Evolutionary conservation across 2,888 invertebrate species (phyloP).

Genomic region (Zootermopsis nevadensis): DNA sequence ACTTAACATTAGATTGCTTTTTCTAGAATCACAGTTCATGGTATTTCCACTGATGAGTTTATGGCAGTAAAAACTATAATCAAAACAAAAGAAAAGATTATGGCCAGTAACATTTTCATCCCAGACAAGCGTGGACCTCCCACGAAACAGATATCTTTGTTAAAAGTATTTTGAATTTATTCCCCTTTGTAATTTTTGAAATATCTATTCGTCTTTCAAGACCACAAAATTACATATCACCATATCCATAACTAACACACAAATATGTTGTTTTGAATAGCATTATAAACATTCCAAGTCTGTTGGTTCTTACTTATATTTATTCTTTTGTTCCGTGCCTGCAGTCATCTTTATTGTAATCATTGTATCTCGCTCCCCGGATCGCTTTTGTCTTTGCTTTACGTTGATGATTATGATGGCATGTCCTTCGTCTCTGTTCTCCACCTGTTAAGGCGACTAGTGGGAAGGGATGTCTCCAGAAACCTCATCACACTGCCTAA

Average conservation of each 20-base stretch:
- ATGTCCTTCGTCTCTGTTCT: not conserved
- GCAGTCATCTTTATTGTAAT: conserved; percentile 17
- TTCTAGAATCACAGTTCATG: no score
- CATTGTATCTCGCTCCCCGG: not conserved
- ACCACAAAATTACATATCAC: conserved; percentile 31
- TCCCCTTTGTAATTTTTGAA: not conserved
- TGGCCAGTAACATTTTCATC: conserved; percentile 16
- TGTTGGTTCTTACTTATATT: not conserved
- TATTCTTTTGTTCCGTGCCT: conserved; percentile 6
- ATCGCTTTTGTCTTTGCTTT: conserved; percentile 34
- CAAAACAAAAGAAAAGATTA: not conserved
- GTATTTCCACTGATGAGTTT: no score
- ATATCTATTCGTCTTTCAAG: not conserved
- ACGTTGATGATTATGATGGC: conserved; percentile 23
- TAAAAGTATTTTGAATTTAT: conserved; percentile 7
- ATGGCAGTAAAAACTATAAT: not conserved
- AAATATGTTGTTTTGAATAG: conserved; percentile 2
- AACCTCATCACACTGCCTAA: not conserved
- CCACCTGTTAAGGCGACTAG: not conserved
- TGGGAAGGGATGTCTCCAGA: not conserved
- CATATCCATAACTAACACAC: conserved; percentile 27
- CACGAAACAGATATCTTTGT: conserved; percentile 14
- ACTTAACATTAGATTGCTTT: no score
- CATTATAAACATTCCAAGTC: conserved; percentile 25
- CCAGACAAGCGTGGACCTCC: conserved; percentile 23